Conservation (phyloP, 2,797 vertebrate species). For the Ceryle rudis region DNA sequence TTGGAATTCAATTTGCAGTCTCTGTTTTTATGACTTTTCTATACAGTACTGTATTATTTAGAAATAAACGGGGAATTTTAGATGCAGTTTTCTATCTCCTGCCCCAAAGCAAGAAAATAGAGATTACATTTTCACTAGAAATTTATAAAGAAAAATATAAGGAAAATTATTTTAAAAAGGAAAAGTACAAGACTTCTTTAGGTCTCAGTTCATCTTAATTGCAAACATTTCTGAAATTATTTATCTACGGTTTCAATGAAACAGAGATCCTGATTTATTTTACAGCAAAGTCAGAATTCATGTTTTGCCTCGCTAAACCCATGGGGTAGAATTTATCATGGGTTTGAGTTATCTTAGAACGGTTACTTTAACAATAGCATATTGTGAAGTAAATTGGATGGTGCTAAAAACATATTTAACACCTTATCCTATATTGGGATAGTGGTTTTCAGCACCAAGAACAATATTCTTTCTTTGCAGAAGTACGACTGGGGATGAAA, state of each 20-base stretch:
- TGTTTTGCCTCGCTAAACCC: not conserved
- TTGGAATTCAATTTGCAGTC: conserved; percentile 69
- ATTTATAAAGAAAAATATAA: conserved; percentile 3
- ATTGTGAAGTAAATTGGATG: not conserved
- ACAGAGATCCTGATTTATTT: not conserved
- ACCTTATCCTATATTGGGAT: not conserved
- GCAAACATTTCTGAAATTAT: not conserved
- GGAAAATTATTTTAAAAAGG: not conserved
- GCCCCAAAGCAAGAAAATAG: conserved; percentile 18
- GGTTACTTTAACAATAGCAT: not conserved
- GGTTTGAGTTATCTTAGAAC: not conserved
- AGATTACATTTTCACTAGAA: not conserved
- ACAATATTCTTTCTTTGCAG: not conserved
- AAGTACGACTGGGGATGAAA: not conserved
- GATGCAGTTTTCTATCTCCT: conserved; percentile 17
- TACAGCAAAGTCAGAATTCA: not conserved
- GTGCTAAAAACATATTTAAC: not conserved
- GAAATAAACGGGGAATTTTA: conserved; percentile 56
- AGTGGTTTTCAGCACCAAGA: not conserved
- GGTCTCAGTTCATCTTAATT: not conserved
- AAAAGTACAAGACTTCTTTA: not conserved
- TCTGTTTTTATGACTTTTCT: conserved; percentile 65
- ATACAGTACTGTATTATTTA: conserved; percentile 56
- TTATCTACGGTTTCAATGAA: not conserved
- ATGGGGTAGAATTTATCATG: not conserved